Evolutionary conservation across 2,888 invertebrate species (phyloP).

Genomic region (Itoplectis maculator): DNA sequence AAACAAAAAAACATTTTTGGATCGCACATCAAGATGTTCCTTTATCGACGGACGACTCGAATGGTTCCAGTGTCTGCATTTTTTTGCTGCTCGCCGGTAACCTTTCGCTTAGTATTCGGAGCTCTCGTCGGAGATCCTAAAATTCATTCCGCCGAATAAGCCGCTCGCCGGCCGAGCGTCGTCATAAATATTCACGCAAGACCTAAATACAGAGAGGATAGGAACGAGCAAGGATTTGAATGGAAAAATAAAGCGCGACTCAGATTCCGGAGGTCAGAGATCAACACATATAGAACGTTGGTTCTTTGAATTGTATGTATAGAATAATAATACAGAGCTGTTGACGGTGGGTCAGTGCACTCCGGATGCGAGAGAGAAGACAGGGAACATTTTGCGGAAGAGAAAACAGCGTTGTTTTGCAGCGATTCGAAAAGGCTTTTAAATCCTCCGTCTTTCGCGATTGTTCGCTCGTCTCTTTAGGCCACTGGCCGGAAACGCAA

Average conservation of each 20-base stretch:
- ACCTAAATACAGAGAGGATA: slow-evolving; percentile 11
- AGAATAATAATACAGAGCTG: not conserved
- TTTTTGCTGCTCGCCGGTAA: not conserved
- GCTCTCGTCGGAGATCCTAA: not conserved
- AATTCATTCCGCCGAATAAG: slow-evolving; percentile 1
- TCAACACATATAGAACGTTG: not conserved
- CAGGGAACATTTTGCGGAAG: slow-evolving; percentile 10
- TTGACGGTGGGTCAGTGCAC: slow-evolving; percentile 19
- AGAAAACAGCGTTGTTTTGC: slow-evolving; percentile 11
- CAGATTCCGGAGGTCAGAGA: slow-evolving; percentile 31
- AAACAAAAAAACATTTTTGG: too few relatives aligned
- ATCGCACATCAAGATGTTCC: not conserved
- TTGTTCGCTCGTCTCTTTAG: slow-evolving; percentile 13
- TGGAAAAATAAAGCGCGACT: slow-evolving; percentile 3
- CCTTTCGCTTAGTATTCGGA: not conserved
- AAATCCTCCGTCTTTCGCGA: slow-evolving; percentile 15
- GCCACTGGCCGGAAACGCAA: slow-evolving; percentile 7
- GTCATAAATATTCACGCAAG: slow-evolving; percentile 20
- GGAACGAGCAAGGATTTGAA: slow-evolving; percentile 3
- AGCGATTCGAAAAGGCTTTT: slow-evolving; percentile 5
- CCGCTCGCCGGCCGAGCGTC: not conserved
- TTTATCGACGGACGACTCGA: not conserved
- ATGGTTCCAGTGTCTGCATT: not conserved
- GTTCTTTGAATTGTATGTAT: not conserved
- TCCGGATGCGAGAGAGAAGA: not conserved